Evolutionary conservation across 2,888 invertebrate genomes (phyloP), one percentile per base, ranked within the genome.

Genomic region (Congeria kusceri): DNA sequence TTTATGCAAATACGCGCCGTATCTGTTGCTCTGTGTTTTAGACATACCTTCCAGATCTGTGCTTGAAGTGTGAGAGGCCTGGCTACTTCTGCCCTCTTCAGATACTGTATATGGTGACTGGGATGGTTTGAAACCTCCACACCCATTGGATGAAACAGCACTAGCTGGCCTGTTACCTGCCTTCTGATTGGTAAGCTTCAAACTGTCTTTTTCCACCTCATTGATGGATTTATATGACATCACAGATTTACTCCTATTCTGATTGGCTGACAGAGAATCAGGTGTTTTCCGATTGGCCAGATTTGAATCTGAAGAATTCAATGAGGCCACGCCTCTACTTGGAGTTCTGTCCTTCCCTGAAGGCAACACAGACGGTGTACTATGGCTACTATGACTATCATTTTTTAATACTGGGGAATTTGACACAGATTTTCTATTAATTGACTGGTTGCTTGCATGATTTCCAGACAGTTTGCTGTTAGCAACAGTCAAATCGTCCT

Each of bases 161-260:
- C 61, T 62, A 29, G 61, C 61, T 58, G 44, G 20, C 32, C 64
- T 68, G 58, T 56, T 47, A 62, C 13, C 28, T 53, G 28, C 23
- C 29, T 44, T 68, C 57, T 49, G 62, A 75, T 64, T 68, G 53
- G 63, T 18, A n/a, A 58, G 7, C 5, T 49, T 49, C 49, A 49
- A 58, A 7, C 20, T 11, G 11, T 49, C 65, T 29, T 74, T 67
- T 67, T 67, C 74, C 9, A 46, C 46, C 44, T 74, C 74, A 74
- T 61, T 62, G 46, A 66, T 56, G 23, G 78, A 79, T 23, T 69
- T 61, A 32, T 56, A 56, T 56, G 77, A 77, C 29, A 73, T 69
- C 58, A 57, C 73, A 59, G 75, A 75, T 27, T 77, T 73, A 64
- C 74, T 69, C 39, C 84, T 80, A 44, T 79, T 80, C 68, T 80